Conservation (phyloP, 1,140 invertebrate species). For the Heliconius hewitsoni region DNA sequence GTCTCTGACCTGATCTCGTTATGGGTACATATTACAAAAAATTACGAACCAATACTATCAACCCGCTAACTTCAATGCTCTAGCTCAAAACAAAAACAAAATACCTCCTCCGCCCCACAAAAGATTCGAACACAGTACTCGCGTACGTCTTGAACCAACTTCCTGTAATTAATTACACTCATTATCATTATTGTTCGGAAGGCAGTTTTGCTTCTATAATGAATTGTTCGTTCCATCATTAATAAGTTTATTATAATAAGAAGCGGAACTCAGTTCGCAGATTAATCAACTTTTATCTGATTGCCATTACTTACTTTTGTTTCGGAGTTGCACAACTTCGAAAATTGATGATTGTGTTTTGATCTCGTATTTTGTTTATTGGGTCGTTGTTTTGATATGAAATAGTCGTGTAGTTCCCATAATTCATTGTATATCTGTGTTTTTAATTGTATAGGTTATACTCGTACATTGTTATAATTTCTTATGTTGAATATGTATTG, state of each 20-base stretch:
- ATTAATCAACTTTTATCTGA: slow-evolving; percentile 80
- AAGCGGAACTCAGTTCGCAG: slow-evolving; percentile 70
- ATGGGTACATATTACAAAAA: neutral
- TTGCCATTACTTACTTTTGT: slow-evolving; percentile 60
- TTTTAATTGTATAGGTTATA: neutral
- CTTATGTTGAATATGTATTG: too few relatives aligned
- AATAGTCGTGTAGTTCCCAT: neutral
- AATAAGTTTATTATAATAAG: slow-evolving; percentile 82
- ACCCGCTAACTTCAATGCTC: too few relatives aligned
- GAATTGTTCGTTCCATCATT: slow-evolving; percentile 80
- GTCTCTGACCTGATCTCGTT: too few relatives aligned
- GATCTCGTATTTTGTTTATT: slow-evolving; percentile 24
- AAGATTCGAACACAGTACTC: slow-evolving; percentile 43
- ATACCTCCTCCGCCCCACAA: slow-evolving; percentile 25
- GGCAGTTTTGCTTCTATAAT: slow-evolving; percentile 81
- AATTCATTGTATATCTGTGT: neutral
- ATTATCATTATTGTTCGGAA: slow-evolving; percentile 82
- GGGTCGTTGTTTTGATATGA: slow-evolving; percentile 1
- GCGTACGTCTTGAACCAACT: slow-evolving; percentile 78
- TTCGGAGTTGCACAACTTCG: slow-evolving; percentile 41
- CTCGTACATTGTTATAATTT: neutral
- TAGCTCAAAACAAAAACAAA: neutral
- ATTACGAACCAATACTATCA: neutral
- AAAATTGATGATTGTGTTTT: slow-evolving; percentile 34
- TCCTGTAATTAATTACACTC: slow-evolving; percentile 81